A percentile compares a stretch with the other conserved stretches of the same genome.
phyloP scores from a whole-genome alignment of 2,797 vertebrate species.

The Danio aesculapii region DNA sequence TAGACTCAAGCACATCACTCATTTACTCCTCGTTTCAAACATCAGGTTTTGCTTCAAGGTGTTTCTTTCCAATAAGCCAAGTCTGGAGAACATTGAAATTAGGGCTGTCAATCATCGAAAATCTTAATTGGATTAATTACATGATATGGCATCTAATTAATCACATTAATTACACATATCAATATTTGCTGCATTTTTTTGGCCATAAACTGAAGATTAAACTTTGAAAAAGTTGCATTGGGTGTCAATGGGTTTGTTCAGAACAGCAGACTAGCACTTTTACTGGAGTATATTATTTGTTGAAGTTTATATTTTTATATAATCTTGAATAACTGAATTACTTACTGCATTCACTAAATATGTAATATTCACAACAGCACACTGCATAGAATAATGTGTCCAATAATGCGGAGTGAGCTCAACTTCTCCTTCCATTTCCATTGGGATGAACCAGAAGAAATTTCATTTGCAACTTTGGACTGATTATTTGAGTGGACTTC shows the following conservation, averaged over 20 bases:
- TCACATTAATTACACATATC: background rate
- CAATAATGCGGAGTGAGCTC: background rate
- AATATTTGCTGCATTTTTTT: background rate
- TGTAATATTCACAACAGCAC: background rate
- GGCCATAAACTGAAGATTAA: background rate
- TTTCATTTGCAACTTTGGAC: background rate
- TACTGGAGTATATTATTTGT: background rate
- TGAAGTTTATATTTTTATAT: background rate
- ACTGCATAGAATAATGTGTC: background rate
- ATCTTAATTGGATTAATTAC: background rate
- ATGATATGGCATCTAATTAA: constrained; percentile 3
- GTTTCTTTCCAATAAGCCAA: background rate
- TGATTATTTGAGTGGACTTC: background rate
- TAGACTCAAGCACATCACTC: background rate
- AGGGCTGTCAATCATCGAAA: background rate
- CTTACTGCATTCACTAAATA: background rate
- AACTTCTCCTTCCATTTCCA: background rate
- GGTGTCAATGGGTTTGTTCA: background rate
- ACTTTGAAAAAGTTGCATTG: background rate
- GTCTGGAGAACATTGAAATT: background rate
- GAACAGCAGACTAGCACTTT: background rate
- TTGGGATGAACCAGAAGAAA: background rate
- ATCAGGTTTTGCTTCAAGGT: background rate
- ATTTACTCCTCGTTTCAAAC: background rate
- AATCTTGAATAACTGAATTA: too few species aligned